Percentiles rank a stretch among this genome's conserved stretches.
phyloP scores from a whole-genome alignment of 2,888 invertebrate genomes.

The Spilarctia lutea region DNA sequence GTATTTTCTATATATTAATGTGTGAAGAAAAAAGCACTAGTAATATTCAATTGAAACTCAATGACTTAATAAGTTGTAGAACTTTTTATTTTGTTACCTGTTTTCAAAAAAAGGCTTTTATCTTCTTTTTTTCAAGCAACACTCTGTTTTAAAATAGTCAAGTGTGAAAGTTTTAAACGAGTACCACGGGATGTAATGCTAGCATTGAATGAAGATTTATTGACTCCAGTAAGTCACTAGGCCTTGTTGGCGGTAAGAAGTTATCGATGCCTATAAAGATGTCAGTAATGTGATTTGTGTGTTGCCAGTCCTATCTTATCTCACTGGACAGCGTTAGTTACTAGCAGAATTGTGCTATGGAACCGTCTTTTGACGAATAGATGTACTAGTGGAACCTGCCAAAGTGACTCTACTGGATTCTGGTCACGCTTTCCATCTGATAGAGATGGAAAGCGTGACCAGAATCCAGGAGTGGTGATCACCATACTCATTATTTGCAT shows the following conservation, averaged over 20 bases:
- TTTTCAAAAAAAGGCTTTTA: no score
- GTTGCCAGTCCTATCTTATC: not conserved
- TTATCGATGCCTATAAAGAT: not conserved
- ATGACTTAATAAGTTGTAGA: not conserved
- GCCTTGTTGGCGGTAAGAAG: not conserved
- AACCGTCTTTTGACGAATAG: not conserved
- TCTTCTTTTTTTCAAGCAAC: not conserved
- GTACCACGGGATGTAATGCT: not conserved
- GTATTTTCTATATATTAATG: no score
- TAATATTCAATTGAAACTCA: not conserved
- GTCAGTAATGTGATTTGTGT: conserved; percentile 1
- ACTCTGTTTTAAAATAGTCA: not conserved
- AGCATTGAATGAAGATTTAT: not conserved
- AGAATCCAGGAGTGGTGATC: no score
- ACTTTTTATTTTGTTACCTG: no score
- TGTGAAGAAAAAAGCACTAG: no score
- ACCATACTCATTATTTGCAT: no score
- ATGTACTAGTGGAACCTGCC: not conserved
- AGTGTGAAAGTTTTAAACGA: not conserved
- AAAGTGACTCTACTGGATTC: no score
- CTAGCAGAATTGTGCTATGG: not conserved
- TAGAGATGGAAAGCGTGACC: no score
- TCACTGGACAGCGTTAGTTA: not conserved
- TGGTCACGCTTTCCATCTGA: no score
- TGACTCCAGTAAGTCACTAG: not conserved